Percentiles rank a stretch among this genome's conserved stretches.
Evolutionary conservation across 2,797 vertebrate genomes (phyloP).

Genomic region (Gymnocypris eckloni): DNA sequence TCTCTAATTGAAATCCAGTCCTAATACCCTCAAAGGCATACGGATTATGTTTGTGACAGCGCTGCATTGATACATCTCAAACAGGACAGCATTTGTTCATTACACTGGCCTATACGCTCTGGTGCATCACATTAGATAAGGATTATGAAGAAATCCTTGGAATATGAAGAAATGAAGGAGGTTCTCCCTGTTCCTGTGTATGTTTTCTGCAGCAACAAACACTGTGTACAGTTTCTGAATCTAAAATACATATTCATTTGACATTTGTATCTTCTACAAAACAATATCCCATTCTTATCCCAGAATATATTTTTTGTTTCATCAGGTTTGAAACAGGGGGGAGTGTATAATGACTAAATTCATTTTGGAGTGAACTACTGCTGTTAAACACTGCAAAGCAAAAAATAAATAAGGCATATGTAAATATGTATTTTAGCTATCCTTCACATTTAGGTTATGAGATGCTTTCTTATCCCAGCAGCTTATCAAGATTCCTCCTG

Average conservation of each 20-base stretch:
- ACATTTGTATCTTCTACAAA: not conserved
- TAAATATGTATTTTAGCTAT: not conserved
- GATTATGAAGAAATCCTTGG: conserved; percentile 5
- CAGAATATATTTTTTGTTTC: not conserved
- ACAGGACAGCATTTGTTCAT: not conserved
- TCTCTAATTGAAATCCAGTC: conserved; percentile 3
- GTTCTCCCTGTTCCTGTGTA: not conserved
- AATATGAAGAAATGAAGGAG: not conserved
- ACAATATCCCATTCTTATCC: not conserved
- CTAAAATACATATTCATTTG: not conserved
- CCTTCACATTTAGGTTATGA: not conserved
- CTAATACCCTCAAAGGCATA: conserved; percentile 2
- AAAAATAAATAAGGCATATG: not conserved
- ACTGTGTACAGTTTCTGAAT: not conserved
- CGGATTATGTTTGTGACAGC: not conserved
- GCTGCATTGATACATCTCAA: not conserved
- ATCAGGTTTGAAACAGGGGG: not conserved
- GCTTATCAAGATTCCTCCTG: not conserved
- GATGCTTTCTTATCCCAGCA: not conserved
- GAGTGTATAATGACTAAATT: not conserved
- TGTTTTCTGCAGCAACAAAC: not conserved
- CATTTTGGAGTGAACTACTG: not conserved
- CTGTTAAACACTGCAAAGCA: not conserved
- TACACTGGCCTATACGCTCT: not conserved
- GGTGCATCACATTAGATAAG: conserved; percentile 2